These are phyloP conservation scores for Octonoba sinensis DNA, from an alignment of 2,888 invertebrate species.

Conservation along the genomic window DNA sequence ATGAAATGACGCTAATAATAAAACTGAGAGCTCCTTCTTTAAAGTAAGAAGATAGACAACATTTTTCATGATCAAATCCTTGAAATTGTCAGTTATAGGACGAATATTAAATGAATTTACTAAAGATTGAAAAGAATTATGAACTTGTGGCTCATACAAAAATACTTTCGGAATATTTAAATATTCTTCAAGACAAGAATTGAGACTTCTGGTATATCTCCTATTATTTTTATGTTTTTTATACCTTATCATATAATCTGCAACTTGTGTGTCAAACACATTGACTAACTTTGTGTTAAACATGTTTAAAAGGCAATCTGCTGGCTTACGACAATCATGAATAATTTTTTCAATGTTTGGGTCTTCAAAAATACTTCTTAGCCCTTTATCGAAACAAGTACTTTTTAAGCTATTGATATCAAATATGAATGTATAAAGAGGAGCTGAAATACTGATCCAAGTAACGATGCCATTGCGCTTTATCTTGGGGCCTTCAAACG, in stretches of 20 bases:
- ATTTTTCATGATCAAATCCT: conserved; percentile 26
- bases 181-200: conserved; percentile 16
- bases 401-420: conserved; percentile 69
- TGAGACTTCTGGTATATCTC: not conserved
- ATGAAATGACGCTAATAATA: conserved; percentile 6
- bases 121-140: not conserved
- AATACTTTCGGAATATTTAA: conserved; percentile 19
- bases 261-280: conserved; percentile 78
- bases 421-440: conserved; percentile 70
- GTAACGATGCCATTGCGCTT: conserved; percentile 70
- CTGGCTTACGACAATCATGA: conserved; percentile 76
- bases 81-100: not conserved
- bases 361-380: conserved; percentile 72
- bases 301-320: conserved; percentile 77
- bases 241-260: conserved; percentile 12
- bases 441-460: conserved; percentile 69
- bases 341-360: conserved; percentile 75
- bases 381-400: conserved; percentile 70
- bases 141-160: not conserved
- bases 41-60: conserved; percentile 11
- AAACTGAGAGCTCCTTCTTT: conserved; percentile 1
- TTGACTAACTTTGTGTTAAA: conserved; percentile 75
- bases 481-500: conserved; percentile 70
- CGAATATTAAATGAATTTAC: not conserved
- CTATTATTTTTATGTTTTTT: not conserved